Base-by-base conservation (phyloP, 2,113 vertebrate species). In the Ornithorhynchus anatinus region DNA sequence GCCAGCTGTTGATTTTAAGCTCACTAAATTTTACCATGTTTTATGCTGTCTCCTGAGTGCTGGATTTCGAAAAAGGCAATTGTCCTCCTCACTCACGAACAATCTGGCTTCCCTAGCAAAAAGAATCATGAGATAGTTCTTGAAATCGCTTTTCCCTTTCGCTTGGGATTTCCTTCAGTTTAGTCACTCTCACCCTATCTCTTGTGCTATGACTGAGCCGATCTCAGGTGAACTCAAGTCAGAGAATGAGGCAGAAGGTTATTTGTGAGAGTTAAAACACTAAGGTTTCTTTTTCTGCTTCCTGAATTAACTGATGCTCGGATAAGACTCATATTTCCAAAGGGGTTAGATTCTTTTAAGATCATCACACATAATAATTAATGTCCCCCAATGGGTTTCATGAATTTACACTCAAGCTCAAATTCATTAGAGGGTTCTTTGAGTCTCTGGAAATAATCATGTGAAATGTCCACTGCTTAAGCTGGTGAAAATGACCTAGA, bases 1-100 rank as follows among this genome's bases (percentile, higher is more conserved):
- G 16, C n/a, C 13, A 6, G 4, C 52, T n/a, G 57, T 63, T 48
- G 58, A 3, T 25, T 65, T 75, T 71, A 53, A 45, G 1, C 1
- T 66, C 56, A 70, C 27, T 33, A 54, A 25, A 36, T 36, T 39
- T n/a, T 29, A 54, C 1, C 62, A 48, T 69, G 3, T 9, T 60
- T 77, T 76, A 56, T n/a, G n/a, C n/a, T n/a, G n/a, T n/a, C n/a
- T 61, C n/a, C 37, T 69, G 56, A 44, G 59, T 53, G 10, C 31
- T 22, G 70, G 29, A 17, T 35, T 77, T 69, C 25, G 19, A 60
- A 38, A 54, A 38, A 20, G 56, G 44, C 27, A 35, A 40, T 60
- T 36, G 43, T 33, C 68, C 48, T 72, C 29, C 33, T 45, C 23
- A 42, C 33, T 45, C 23, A 42, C 38, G n/a, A 36, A 72, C 5